These are phyloP conservation scores for Heliconius hortense DNA, from an alignment of 2,888 invertebrate species.

Conservation along the genomic window DNA sequence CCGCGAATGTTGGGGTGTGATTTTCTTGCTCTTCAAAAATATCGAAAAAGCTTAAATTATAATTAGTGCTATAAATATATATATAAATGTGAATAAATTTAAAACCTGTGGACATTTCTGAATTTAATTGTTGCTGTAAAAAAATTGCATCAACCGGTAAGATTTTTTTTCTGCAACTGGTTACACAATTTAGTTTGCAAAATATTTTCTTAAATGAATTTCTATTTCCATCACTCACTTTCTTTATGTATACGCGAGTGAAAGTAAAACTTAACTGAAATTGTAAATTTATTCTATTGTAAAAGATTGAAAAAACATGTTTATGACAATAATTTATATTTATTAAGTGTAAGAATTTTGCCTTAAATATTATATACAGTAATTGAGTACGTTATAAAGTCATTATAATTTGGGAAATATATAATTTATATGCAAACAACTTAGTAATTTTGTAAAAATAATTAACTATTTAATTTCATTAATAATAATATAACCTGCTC, in stretches of 20 bases:
- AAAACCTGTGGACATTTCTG: not conserved
- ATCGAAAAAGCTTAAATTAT: slow-evolving; percentile 8
- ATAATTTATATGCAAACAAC: not conserved
- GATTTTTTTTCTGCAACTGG: slow-evolving; percentile 3
- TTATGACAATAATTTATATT: not conserved
- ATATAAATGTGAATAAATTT: not conserved
- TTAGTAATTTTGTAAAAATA: too few relatives aligned
- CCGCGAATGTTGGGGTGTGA: slow-evolving; percentile 22
- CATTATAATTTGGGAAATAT: not conserved
- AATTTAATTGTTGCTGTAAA: not conserved
- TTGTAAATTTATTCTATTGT: not conserved
- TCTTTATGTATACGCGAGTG: not conserved
- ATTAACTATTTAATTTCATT: too few relatives aligned
- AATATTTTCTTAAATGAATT: slow-evolving; percentile 2
- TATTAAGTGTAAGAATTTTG: not conserved
- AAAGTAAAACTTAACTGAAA: not conserved
- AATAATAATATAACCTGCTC: too few relatives aligned
- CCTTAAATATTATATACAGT: too few relatives aligned
- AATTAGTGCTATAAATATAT: not conserved
- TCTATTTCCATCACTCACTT: not conserved
- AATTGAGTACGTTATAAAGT: not conserved
- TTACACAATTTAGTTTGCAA: slow-evolving; percentile 13
- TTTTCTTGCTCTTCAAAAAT: not conserved
- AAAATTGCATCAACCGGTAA: slow-evolving; percentile 25
- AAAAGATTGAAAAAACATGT: not conserved